Evolutionary conservation across 2,797 vertebrate genomes (phyloP), one percentile per base, ranked within the genome.

Genomic region (Pelodytes ibericus): DNA sequence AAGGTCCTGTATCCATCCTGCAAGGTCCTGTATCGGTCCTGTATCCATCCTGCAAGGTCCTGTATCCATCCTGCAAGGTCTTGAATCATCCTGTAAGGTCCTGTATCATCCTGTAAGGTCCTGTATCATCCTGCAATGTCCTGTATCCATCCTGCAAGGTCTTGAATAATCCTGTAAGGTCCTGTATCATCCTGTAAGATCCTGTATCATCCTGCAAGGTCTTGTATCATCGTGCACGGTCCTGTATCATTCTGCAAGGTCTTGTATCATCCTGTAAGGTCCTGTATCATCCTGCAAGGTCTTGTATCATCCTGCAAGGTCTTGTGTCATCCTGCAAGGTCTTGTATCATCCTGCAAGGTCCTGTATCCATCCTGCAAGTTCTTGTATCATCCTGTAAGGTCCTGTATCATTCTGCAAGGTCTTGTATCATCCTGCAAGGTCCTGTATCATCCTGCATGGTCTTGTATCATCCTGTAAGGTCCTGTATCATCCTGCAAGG

Each of bases 381-480:
- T 20, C 41, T 16, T 18, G 3, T 15, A 22, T 36, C 25, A 8
- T 24, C 9, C 24, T 8, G 22, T 24, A 44, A 25, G 15, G 36
- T 29, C 36, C 10, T 31, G 65, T n/a, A 15, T 26, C 7, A 18
- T 26, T 25, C 20, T 18, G 31, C 30, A 16, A 10, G 0, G 2
- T 31, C 58, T 7, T n/a, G n/a, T 9, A 16, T 16, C 58, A 60
- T n/a, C 58, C 58, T 61, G 70, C 70, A 71, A 20, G 53, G 26
- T 41, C 68, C 51, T 1, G 44, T 15, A 1, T 49, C 11, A 5
- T 13, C 29, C 67, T 16, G n/a, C 18, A 30, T 16, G n/a, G 5
- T 18, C 30, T 13, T 31, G 4, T 10, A 41, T 26, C n/a, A n/a
- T n/a, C n/a, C 3, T 25, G 20, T 24, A 3, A 58, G 56, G 22